Conservation (phyloP, 2,888 invertebrate species). For the Elegia similella region DNA sequence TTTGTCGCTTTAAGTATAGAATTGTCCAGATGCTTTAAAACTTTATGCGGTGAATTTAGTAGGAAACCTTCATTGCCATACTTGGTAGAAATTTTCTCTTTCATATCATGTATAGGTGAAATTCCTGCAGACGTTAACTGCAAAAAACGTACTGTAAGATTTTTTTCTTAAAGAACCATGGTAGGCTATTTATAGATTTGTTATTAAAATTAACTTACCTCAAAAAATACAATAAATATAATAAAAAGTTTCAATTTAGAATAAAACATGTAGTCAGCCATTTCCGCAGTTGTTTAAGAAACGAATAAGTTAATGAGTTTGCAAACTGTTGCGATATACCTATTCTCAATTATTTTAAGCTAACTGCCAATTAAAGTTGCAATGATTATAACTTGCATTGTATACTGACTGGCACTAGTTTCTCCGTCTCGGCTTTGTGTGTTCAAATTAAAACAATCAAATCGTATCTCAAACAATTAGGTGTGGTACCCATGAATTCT, state of each 20-base stretch:
- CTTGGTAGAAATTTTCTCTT: slow-evolving; percentile 49
- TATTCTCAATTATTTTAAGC: slow-evolving; percentile 1
- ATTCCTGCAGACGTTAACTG: slow-evolving; percentile 57
- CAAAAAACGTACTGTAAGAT: not conserved
- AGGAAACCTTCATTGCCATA: slow-evolving; percentile 42
- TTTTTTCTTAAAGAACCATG: not conserved
- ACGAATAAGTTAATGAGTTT: not conserved
- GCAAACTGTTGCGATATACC: not conserved
- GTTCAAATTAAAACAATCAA: not conserved
- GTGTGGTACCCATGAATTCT: too few species aligned
- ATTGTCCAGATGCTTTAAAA: slow-evolving; percentile 62
- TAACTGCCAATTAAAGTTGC: slow-evolving; percentile 10
- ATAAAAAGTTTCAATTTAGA: not conserved
- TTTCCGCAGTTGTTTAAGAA: not conserved
- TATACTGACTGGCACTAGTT: not conserved
- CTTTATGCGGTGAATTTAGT: slow-evolving; percentile 59
- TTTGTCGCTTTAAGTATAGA: slow-evolving; percentile 58
- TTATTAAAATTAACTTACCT: not conserved
- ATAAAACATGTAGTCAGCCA: not conserved
- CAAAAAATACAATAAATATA: not conserved
- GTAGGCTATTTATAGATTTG: not conserved
- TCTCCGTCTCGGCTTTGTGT: not conserved
- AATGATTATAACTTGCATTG: not conserved
- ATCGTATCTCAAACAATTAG: too few species aligned
- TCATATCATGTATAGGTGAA: slow-evolving; percentile 68